A percentile compares a stretch with the other conserved stretches of the same genome.
Evolutionary conservation across 2,797 vertebrate genomes (phyloP).

Genomic region (Labroides dimidiatus): DNA sequence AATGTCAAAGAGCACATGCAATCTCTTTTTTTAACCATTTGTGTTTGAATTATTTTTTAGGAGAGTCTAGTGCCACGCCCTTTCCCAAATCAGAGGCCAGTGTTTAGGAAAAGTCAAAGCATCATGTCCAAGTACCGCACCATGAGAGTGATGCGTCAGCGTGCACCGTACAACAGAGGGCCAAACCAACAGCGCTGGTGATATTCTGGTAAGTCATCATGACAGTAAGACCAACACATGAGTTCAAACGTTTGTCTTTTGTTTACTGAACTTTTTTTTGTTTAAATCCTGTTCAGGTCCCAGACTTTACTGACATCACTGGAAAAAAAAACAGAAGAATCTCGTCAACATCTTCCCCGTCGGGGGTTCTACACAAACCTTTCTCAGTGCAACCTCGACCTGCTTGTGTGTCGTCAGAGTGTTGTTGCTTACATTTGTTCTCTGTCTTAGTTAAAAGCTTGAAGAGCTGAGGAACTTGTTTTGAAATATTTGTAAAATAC

Average conservation of each 20-base stretch:
- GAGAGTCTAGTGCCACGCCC: slow-evolving; percentile 79
- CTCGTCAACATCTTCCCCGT: slow-evolving; percentile 14
- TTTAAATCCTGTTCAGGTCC: neutral
- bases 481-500: slow-evolving; percentile 39
- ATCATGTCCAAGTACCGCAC: slow-evolving; percentile 86
- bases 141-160: slow-evolving; percentile 83
- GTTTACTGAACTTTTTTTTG: neutral
- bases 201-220: slow-evolving; percentile 36
- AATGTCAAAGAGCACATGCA: neutral
- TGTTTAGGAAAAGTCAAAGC: slow-evolving; percentile 82
- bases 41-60: slow-evolving; percentile 47
- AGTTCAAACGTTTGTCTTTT: neutral
- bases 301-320: slow-evolving; percentile 4
- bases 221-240: neutral
- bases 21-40: neutral
- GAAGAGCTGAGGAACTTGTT: slow-evolving; percentile 38
- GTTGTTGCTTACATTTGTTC: slow-evolving; percentile 37
- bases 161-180: slow-evolving; percentile 66
- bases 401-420: slow-evolving; percentile 42
- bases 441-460: slow-evolving; percentile 35
- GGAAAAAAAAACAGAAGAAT: slow-evolving; percentile 7
- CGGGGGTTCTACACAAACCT: slow-evolving; percentile 26
- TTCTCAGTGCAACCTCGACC: slow-evolving; percentile 15
- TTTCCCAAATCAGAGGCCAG: slow-evolving; percentile 78
- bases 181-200: slow-evolving; percentile 75